Conservation (phyloP, 2,113 vertebrate species). For the Chionomys nivalis region DNA sequence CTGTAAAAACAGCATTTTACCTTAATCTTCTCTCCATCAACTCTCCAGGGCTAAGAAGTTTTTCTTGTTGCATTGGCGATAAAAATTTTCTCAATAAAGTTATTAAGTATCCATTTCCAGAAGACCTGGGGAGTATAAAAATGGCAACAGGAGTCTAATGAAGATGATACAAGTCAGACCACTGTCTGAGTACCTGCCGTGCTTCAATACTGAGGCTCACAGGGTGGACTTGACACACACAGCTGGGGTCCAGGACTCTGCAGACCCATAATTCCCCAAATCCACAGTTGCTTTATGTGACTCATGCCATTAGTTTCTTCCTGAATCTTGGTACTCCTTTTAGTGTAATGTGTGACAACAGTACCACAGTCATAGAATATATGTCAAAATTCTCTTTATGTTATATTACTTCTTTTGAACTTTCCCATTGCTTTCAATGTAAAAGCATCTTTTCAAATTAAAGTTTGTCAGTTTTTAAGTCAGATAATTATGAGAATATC, state of each 20-base stretch:
- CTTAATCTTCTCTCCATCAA: neutral
- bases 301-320: neutral
- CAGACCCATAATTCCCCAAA: neutral
- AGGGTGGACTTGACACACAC: neutral
- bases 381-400: neutral
- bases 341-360: neutral
- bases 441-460: constrained; percentile 11
- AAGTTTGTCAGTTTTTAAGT: constrained; percentile 60
- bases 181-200: neutral
- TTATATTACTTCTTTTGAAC: neutral
- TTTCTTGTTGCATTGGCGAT: neutral
- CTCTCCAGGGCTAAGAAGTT: neutral
- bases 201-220: neutral
- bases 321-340: constrained; percentile 2
- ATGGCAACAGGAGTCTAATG: neutral
- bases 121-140: neutral
- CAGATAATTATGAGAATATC: constrained; percentile 47
- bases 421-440: neutral
- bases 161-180: neutral
- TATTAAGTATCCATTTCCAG: neutral
- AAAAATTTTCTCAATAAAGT: neutral
- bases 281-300: neutral
- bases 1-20: constrained; percentile 14
- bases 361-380: neutral
- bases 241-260: rapidly evolving